A percentile compares a stretch with the other conserved stretches of the same genome.
These are phyloP conservation scores for Drepanosiphum platanoidis DNA, from an alignment of 2,888 invertebrate genomes.

Conservation along the genomic window DNA sequence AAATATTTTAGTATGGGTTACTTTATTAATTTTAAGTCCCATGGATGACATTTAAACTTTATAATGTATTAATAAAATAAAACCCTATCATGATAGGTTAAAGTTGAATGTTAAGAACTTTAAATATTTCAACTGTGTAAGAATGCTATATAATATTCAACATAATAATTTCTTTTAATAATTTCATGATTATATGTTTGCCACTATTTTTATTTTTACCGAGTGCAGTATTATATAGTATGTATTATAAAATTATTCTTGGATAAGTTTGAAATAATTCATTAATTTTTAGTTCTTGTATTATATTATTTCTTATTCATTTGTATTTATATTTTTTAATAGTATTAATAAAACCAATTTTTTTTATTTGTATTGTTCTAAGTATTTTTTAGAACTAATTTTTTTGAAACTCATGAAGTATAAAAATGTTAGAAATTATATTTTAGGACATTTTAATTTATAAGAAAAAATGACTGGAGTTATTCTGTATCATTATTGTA, in stretches of 20 bases:
- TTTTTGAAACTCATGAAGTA: slow-evolving; percentile 25
- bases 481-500: slow-evolving; percentile 47
- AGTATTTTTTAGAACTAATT: slow-evolving; percentile 28
- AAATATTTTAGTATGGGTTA: no score
- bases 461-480: slow-evolving; percentile 50
- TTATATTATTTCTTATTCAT: slow-evolving; percentile 17
- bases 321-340: not conserved
- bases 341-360: slow-evolving; percentile 41
- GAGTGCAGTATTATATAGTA: slow-evolving; percentile 14
- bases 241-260: not conserved
- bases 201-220: not conserved
- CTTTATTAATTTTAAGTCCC: no score
- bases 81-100: no score
- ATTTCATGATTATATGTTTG: no score
- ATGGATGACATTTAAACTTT: no score
- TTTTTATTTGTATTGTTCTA: slow-evolving; percentile 18
- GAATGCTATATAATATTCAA: not conserved
- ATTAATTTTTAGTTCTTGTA: not conserved
- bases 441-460: slow-evolving; percentile 21
- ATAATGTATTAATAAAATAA: no score
- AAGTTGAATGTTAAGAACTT: no score
- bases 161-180: not conserved
- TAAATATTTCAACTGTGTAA: not conserved
- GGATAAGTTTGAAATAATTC: slow-evolving; percentile 10
- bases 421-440: slow-evolving; percentile 24